These are phyloP conservation scores for Volucella inanis DNA, from an alignment of 2,888 invertebrate species.

Conservation along the genomic window DNA sequence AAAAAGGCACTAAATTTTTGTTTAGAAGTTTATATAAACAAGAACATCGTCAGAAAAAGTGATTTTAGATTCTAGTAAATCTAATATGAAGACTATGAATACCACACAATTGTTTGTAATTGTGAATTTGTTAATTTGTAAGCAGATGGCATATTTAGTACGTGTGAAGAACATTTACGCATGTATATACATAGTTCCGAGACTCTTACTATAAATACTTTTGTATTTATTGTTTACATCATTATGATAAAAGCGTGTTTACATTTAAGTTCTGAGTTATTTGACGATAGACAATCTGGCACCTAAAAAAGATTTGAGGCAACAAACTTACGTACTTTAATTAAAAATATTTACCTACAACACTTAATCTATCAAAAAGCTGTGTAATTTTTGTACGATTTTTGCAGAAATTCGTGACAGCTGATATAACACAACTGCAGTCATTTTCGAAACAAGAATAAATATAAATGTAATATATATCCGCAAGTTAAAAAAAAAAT, in stretches of 20 bases:
- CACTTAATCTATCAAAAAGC: too few relatives aligned
- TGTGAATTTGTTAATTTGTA: conserved; percentile 75
- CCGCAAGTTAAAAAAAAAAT: too few relatives aligned
- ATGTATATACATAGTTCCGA: conserved; percentile 20
- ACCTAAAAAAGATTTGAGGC: conserved; percentile 15
- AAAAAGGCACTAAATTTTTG: conserved; percentile 29
- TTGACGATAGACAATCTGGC: conserved; percentile 34
- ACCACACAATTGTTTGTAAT: conserved; percentile 54
- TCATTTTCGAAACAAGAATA: too few relatives aligned
- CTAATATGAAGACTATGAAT: background rate
- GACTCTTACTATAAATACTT: conserved; percentile 12
- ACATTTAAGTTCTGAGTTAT: conserved; percentile 25
- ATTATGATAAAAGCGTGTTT: conserved; percentile 42
- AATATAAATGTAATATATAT: too few relatives aligned
- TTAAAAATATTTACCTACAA: too few relatives aligned
- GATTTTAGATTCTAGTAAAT: conserved; percentile 10
- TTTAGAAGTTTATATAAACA: conserved; percentile 52
- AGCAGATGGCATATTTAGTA: conserved; percentile 80
- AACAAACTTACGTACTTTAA: too few relatives aligned
- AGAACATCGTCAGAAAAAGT: background rate
- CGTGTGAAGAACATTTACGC: conserved; percentile 75
- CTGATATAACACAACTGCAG: too few relatives aligned
- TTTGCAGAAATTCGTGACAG: too few relatives aligned
- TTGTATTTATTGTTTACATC: conserved; percentile 57
- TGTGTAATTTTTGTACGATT: too few relatives aligned